Base-by-base conservation (phyloP, 2,797 vertebrate species). In the Helarctos malayanus region DNA sequence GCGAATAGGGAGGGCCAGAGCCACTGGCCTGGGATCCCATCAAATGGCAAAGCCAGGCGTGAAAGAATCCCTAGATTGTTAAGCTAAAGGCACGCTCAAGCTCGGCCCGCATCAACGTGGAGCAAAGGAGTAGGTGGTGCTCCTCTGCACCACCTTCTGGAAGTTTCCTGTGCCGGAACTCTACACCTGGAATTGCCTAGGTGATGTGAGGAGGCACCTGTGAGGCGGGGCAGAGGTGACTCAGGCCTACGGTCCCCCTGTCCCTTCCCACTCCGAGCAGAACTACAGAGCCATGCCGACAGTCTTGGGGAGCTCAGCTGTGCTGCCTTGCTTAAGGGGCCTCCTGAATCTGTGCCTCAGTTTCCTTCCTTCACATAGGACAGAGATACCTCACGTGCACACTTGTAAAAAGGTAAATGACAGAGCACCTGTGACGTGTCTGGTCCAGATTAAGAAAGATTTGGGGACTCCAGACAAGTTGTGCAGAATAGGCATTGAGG, bases 11-110 rank as follows among this genome's bases (percentile, higher is more conserved):
- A 81, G 7, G 32, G 38, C 38, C 7, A 12, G 71, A 71, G 45
- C 63, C 35, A 3, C 41, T 32, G 41, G 21, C 56, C 18, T 61
- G 23, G 29, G 29, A 32, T 76, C 41, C 15, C 35, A 1, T 45
- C 45, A 45, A 0, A 35, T 0, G 19, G 13, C 19, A n/a, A n/a
- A 6, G 49, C 29, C 49, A 19, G 5, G 35, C 14, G 3, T 38
- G 12, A 13, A n/a, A 47, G 49, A 68, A 16, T 83, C 2, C 10
- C 2, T 19, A 18, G 35, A 16, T 69, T 23, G 38, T 6, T 45
- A 52, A 57, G 59, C 25, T 57, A 59, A 57, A 81, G 18, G 16
- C n/a, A 38, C 11, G 0, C 18, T 52, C 6, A 32, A 23, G 54
- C 35, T 76, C 71, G 38, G 32, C 21, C 15, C 38, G 78, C 6